Evolutionary conservation across 2,888 invertebrate genomes (phyloP).

Genomic region (Hydriomena furcata): DNA sequence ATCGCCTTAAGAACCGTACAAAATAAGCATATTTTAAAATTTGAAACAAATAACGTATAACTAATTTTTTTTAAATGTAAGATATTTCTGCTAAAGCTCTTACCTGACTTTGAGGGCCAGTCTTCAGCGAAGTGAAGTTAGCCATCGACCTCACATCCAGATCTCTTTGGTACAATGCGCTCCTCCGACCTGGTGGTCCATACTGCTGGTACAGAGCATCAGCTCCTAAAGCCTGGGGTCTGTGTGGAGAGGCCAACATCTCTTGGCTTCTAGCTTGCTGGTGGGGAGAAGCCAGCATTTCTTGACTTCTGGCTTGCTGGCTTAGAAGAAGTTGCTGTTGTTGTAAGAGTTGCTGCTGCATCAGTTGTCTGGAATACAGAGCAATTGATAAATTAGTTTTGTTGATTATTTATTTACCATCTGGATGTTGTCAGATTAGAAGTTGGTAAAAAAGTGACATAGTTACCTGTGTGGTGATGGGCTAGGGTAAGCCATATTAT

Average conservation of each 20-base stretch:
- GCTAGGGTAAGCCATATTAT: conserved; percentile 74
- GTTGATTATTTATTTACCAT: neutral
- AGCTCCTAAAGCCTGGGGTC: conserved; percentile 70
- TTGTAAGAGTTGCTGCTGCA: conserved; percentile 78
- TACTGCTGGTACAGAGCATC: conserved; percentile 79
- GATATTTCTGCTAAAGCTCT: too few relatives aligned
- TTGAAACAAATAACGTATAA: too few relatives aligned
- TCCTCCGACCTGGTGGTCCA: conserved; percentile 71
- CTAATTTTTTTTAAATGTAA: too few relatives aligned
- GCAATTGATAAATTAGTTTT: neutral
- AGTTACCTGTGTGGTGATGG: conserved; percentile 75
- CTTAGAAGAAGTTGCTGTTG: conserved; percentile 78
- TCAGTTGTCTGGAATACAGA: conserved; percentile 59
- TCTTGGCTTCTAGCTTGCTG: conserved; percentile 78
- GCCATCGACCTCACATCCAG: conserved; percentile 73
- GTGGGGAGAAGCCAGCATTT: conserved; percentile 77
- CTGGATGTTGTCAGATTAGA: too few relatives aligned
- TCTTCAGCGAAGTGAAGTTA: conserved; percentile 75
- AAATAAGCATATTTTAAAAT: too few relatives aligned
- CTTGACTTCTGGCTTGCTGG: conserved; percentile 82
- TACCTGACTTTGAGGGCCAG: conserved; percentile 70
- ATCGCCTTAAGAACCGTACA: too few relatives aligned
- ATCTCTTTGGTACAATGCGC: conserved; percentile 74
- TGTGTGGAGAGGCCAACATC: conserved; percentile 73
- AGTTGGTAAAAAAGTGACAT: neutral